phyloP scores from a whole-genome alignment of 2,888 invertebrate species.

The Monochamus alternatus region DNA sequence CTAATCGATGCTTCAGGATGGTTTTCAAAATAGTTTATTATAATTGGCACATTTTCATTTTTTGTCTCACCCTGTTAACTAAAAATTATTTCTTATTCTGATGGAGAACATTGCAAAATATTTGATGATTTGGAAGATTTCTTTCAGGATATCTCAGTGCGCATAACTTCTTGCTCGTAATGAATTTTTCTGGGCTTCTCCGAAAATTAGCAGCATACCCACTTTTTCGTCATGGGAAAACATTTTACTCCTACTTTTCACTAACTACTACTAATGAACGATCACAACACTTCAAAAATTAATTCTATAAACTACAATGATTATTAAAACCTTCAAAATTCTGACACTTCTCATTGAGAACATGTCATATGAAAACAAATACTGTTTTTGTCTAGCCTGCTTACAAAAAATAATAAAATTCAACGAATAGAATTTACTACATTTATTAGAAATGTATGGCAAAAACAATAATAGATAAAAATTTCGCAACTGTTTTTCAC shows the following conservation, averaged over 20 bases:
- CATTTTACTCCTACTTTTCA: neutral
- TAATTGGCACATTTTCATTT: neutral
- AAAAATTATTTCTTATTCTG: neutral
- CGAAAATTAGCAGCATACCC: too few relatives aligned
- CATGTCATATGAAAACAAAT: too few relatives aligned
- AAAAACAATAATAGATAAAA: too few relatives aligned
- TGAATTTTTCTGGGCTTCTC: neutral
- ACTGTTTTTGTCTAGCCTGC: too few relatives aligned
- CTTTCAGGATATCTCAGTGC: slow-evolving; percentile 6
- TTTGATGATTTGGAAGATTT: slow-evolving; percentile 1
- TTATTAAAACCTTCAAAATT: too few relatives aligned
- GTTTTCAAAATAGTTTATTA: neutral
- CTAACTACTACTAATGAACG: neutral
- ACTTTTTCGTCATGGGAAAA: neutral
- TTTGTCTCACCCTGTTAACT: neutral
- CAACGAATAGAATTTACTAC: too few relatives aligned
- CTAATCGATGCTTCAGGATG: neutral
- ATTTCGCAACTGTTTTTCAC: too few relatives aligned
- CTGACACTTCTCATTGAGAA: too few relatives aligned
- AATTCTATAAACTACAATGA: too few relatives aligned
- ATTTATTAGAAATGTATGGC: too few relatives aligned
- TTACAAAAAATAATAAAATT: too few relatives aligned
- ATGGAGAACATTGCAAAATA: neutral
- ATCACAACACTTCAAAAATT: neutral
- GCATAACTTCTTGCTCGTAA: slow-evolving; percentile 1